Base-by-base conservation (phyloP, 2,888 invertebrate genomes). In the Orthosia incerta region DNA sequence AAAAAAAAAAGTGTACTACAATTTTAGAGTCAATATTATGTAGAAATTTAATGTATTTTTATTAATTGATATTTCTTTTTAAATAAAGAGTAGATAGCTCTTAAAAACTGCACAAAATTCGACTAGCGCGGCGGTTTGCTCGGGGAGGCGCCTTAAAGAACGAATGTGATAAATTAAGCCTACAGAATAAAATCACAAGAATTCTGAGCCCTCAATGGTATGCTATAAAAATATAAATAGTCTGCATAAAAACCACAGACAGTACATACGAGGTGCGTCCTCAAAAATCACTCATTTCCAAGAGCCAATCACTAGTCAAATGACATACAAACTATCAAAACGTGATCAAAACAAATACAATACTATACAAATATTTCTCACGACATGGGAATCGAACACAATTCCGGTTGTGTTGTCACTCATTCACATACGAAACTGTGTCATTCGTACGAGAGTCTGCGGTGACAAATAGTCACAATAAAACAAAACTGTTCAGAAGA, bases 351-450 rank as follows among this genome's bases (percentile, higher is more conserved):
- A 50, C 16, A 50, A 73, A 59, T 15, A 50, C 26, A 51, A 16
- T 26, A 39, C 39, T 51, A 3, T 39, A 59, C 20, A 74, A 74
- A 51, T 23, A 75, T 46, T 46, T 18, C 45, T 53, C 46, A 31
- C 18, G 20, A 16, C 46, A 12, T 31, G 51, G n/a, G 46, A 75
- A 51, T 46, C 26, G 13, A 46, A 46, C 31, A 12, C 15, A 9
- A 53, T 20, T 23, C 20, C n/a, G n/a, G 20, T 72, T 60, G 26
- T 23, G 15, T 23, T 31, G 31, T 53, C 13, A 16, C 45, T n/a
- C 26, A 69, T 53, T 61, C 53, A 23, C 63, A 46, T 13, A 18
- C 23, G n/a, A 53, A 76, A 39, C 53, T 72, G 23, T 72, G 72
- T 76, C 76, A 72, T 62, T 53, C n/a, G 53, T 11, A 31, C 13